Conservation (phyloP, 2,113 vertebrate species). For the Chascanopsetta lugubris region DNA sequence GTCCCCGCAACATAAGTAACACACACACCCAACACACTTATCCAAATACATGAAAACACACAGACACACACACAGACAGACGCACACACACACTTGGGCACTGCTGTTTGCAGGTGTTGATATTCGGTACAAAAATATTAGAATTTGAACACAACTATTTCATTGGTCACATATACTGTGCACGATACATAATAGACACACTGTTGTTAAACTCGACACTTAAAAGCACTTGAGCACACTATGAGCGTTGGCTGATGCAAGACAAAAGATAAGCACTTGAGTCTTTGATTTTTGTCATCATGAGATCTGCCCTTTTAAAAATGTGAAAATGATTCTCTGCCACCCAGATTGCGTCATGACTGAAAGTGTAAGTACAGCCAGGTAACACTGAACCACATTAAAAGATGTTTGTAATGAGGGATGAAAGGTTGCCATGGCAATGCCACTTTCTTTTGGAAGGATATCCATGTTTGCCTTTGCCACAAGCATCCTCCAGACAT, state of each 20-base stretch:
- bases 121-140: constrained; percentile 59
- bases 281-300: constrained; percentile 10
- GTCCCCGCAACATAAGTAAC: not conserved
- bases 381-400: constrained; percentile 36
- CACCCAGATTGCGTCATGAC: not conserved
- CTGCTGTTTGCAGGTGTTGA: constrained; percentile 36
- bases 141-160: constrained; percentile 50
- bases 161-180: constrained; percentile 53
- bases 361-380: constrained; percentile 24
- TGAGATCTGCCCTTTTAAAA: constrained; percentile 3
- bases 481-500: not conserved
- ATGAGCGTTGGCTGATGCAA: constrained; percentile 3
- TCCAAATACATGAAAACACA: too few species aligned
- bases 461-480: constrained; percentile 4
- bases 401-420: constrained; percentile 3
- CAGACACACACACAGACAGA: not conserved
- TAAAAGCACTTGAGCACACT: constrained; percentile 38
- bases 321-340: constrained; percentile 5
- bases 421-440: constrained; percentile 37
- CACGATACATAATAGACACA: constrained; percentile 49
- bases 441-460: constrained; percentile 25
- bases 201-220: constrained; percentile 39
- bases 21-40: too few species aligned
- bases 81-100: constrained; percentile 24
- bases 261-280: constrained; percentile 31